These are phyloP conservation scores for Marmota monax DNA, from an alignment of 2,113 vertebrate genomes.

Conservation along the genomic window DNA sequence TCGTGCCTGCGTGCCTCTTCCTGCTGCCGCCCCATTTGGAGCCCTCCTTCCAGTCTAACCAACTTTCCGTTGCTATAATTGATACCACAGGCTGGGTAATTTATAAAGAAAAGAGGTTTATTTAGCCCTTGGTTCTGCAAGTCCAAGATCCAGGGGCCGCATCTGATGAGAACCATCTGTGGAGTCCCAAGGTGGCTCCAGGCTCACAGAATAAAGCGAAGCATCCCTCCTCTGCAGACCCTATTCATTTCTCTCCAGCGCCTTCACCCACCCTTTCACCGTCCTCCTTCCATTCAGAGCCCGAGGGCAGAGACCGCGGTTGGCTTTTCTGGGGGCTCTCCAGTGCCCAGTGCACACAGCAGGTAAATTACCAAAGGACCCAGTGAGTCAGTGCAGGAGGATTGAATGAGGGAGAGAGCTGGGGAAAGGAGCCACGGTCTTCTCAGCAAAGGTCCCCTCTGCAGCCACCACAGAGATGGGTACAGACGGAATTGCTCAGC, in stretches of 20 bases:
- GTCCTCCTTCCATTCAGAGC: background rate
- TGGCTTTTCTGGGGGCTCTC: background rate
- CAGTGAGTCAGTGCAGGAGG: background rate
- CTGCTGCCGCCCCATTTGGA: background rate
- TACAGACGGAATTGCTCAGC: accelerated
- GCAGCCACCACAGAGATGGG: background rate
- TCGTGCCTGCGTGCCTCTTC: background rate
- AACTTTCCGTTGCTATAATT: background rate
- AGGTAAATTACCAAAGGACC: background rate
- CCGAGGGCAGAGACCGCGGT: background rate
- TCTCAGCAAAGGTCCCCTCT: background rate
- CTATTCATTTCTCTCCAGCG: background rate
- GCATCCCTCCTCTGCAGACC: background rate
- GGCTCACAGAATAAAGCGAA: background rate
- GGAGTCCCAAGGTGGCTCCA: background rate
- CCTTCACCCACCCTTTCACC: background rate
- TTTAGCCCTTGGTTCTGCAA: background rate
- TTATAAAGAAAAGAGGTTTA: background rate
- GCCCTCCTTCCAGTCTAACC: background rate
- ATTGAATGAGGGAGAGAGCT: background rate
- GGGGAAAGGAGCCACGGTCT: background rate
- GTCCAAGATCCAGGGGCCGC: background rate
- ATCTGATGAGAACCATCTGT: background rate
- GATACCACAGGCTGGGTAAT: background rate
- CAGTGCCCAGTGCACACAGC: background rate